Evolutionary conservation across 1,140 invertebrate genomes (phyloP), one percentile per base, ranked within the genome.

Genomic region (Drosophila triauraria): DNA sequence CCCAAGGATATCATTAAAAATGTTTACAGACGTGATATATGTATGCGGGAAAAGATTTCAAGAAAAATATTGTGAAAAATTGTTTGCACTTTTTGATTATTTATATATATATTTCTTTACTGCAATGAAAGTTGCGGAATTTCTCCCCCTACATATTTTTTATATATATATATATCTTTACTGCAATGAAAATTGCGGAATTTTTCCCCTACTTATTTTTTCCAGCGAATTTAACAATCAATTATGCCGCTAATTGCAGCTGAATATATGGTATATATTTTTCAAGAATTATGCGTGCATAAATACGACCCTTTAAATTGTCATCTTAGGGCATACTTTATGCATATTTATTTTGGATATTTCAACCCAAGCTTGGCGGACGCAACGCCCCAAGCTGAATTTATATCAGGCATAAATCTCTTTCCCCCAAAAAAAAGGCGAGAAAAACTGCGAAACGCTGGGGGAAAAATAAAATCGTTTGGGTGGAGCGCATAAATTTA

Each of bases 331-430:
- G 47, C 56, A 57, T 32, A 69, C 74, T 74, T 75, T 63, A 74
- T 74, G 68, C 68, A 74, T 74, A 78, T 54, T 78, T 69, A 78
- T 69, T 68, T 78, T 65, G 47, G 30, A 50, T 58, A 64, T 59
- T 53, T 72, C 30, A 27, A 10, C 50, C 32, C 27, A 42, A 25
- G 53, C n/a, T 13, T 15, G 35, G 42, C 27, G 58, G 27, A 57
- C 38, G 9, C 20, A n/a, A 53, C 74, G 32, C 57, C 60, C 69
- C 56, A 23, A 61, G 54, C 64, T 54, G 46, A 71, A 80, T 88
- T 87, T 88, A 88, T 84, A 75, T 78, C 59, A 50, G 61, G 65
- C 70, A 87, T 87, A 87, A 87, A 80, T 87, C 84, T 78, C 60
- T 50, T 63, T 65, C 20, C 32, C 30, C 15, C 53, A 35, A 57